A percentile compares a stretch with the other conserved stretches of the same genome.
Evolutionary conservation across 2,888 invertebrate species (phyloP).

Genomic region (Empis stercorea): DNA sequence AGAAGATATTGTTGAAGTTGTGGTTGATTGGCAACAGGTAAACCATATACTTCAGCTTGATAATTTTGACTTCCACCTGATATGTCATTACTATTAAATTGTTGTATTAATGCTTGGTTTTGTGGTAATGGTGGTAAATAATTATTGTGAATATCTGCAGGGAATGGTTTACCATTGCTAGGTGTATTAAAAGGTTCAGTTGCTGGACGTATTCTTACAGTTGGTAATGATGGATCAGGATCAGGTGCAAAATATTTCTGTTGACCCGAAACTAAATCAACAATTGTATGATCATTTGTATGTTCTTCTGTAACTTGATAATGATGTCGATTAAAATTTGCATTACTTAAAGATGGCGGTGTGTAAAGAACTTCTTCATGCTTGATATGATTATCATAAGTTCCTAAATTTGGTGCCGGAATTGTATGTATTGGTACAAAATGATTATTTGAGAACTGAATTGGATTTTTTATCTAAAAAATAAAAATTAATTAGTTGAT

Average conservation of each 20-base stretch:
- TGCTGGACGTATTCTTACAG: slow-evolving; percentile 32
- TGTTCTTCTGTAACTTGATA: slow-evolving; percentile 44
- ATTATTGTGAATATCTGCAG: slow-evolving; percentile 29
- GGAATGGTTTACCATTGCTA: slow-evolving; percentile 34
- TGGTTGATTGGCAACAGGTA: slow-evolving; percentile 35
- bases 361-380: slow-evolving; percentile 16
- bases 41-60: slow-evolving; percentile 38
- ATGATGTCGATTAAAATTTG: slow-evolving; percentile 20
- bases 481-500: slow-evolving; percentile 6
- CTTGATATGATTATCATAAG: slow-evolving; percentile 29
- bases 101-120: slow-evolving; percentile 28
- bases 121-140: slow-evolving; percentile 25
- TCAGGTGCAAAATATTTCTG: slow-evolving; percentile 40
- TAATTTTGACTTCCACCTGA: slow-evolving; percentile 28
- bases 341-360: slow-evolving; percentile 17
- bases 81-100: slow-evolving; percentile 30
- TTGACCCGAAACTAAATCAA: slow-evolving; percentile 32
- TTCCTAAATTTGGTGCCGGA: slow-evolving; percentile 62
- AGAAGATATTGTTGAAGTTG: slow-evolving; percentile 32
- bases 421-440: slow-evolving; percentile 78
- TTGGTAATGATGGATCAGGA: slow-evolving; percentile 37
- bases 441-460: slow-evolving; percentile 76
- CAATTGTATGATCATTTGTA: slow-evolving; percentile 33
- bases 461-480: slow-evolving; percentile 26
- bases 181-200: slow-evolving; percentile 35